Conservation (phyloP, 2,797 vertebrate genomes). For the Enoplosus armatus region DNA sequence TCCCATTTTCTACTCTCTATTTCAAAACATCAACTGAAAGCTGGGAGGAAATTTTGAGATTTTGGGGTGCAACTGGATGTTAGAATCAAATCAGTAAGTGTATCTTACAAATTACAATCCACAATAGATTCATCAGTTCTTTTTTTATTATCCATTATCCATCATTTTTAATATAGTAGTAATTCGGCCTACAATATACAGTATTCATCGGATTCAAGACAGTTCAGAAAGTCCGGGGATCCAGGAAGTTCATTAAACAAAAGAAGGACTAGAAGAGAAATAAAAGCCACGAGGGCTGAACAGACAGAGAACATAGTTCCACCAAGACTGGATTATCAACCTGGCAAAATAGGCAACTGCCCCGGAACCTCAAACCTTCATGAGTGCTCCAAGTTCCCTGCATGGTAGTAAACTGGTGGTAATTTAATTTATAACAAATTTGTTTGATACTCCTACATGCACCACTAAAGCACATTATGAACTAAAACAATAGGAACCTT, state of each 20-base stretch:
- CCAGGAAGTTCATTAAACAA: background rate
- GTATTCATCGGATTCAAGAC: background rate
- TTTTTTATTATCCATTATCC: background rate
- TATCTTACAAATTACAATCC: background rate
- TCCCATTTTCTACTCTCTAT: background rate
- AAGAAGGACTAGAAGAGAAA: background rate
- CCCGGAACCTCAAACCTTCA: background rate
- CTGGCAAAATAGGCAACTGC: background rate
- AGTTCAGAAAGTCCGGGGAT: background rate
- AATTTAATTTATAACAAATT: background rate
- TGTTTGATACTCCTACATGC: slow-evolving; percentile 1
- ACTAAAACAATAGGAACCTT: background rate
- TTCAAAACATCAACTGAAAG: background rate
- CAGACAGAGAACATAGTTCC: background rate
- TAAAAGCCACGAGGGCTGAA: background rate
- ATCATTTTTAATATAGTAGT: background rate
- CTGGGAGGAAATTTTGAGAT: background rate
- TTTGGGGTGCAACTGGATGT: background rate
- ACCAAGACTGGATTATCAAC: background rate
- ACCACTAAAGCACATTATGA: slow-evolving; percentile 1
- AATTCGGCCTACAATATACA: background rate
- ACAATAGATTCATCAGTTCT: background rate
- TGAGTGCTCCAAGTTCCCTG: background rate
- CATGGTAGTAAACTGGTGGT: background rate
- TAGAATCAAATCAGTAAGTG: background rate